A percentile compares a stretch with the other conserved stretches of the same genome.
Conservation (phyloP, 2,113 vertebrate species). For the Vicugna pacos region DNA sequence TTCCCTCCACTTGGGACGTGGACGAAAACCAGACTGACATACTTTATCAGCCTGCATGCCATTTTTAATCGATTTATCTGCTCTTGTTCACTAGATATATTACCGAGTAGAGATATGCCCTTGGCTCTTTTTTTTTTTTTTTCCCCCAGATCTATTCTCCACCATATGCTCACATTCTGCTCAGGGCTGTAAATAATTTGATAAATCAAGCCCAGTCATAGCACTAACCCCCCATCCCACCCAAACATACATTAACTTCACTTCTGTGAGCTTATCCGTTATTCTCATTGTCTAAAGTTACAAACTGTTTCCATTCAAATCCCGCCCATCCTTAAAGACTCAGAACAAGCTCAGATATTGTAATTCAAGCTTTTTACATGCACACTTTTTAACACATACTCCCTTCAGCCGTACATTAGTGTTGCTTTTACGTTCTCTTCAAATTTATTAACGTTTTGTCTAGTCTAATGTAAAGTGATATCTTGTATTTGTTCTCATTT, state of each 20-base stretch:
- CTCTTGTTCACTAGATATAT: neutral
- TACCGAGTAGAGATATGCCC: neutral
- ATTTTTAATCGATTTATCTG: neutral
- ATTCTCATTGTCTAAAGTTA: neutral
- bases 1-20: too few relatives aligned
- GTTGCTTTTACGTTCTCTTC: neutral
- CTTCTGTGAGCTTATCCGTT: neutral
- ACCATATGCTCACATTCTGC: neutral
- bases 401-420: neutral
- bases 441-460: neutral
- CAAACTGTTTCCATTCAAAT: neutral
- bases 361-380: neutral
- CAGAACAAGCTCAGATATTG: neutral
- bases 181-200: neutral
- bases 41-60: neutral
- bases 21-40: neutral
- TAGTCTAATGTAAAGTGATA: neutral
- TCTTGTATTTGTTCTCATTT: neutral
- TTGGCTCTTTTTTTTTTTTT: neutral
- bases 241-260: neutral
- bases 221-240: neutral
- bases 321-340: neutral
- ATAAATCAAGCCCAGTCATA: neutral
- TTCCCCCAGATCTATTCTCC: neutral
- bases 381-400: neutral